A percentile compares a stretch with the other conserved stretches of the same genome.
Conservation (phyloP, 2,888 invertebrate genomes). For the Cacoxenus indagator region DNA sequence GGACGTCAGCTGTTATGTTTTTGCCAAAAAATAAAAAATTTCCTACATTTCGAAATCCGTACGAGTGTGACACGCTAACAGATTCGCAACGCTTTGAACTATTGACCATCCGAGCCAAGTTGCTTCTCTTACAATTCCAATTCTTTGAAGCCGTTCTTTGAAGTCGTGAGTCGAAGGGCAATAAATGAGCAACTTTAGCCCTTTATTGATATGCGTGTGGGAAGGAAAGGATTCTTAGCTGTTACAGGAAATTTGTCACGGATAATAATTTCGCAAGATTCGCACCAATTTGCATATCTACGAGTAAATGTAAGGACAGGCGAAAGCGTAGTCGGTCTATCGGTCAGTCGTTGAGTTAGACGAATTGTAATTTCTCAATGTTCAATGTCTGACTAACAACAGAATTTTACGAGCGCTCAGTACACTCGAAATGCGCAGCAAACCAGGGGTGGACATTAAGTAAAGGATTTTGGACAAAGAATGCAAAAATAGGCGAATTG, state of each 20-base stretch:
- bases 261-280: slow-evolving; percentile 52
- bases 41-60: neutral
- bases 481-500: slow-evolving; percentile 56
- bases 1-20: too few relatives aligned
- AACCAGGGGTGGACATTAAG: slow-evolving; percentile 9
- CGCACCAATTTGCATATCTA: slow-evolving; percentile 49
- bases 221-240: slow-evolving; percentile 28
- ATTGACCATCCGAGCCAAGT: neutral
- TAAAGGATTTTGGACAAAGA: slow-evolving; percentile 55
- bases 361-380: too few relatives aligned
- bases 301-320: too few relatives aligned
- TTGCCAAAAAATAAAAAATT: too few relatives aligned
- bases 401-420: neutral
- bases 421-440: too few relatives aligned
- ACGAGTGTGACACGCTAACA: too few relatives aligned
- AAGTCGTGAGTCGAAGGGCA: neutral
- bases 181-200: neutral
- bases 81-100: slow-evolving; percentile 12
- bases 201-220: too few relatives aligned
- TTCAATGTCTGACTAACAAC: too few relatives aligned
- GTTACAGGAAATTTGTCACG: slow-evolving; percentile 63
- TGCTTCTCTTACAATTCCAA: neutral
- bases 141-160: neutral
- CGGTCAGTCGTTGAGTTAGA: too few relatives aligned
- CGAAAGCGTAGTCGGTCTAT: too few relatives aligned